These are phyloP conservation scores for Shinisaurus crocodilurus DNA, from an alignment of 2,113 vertebrate genomes.

Conservation along the genomic window DNA sequence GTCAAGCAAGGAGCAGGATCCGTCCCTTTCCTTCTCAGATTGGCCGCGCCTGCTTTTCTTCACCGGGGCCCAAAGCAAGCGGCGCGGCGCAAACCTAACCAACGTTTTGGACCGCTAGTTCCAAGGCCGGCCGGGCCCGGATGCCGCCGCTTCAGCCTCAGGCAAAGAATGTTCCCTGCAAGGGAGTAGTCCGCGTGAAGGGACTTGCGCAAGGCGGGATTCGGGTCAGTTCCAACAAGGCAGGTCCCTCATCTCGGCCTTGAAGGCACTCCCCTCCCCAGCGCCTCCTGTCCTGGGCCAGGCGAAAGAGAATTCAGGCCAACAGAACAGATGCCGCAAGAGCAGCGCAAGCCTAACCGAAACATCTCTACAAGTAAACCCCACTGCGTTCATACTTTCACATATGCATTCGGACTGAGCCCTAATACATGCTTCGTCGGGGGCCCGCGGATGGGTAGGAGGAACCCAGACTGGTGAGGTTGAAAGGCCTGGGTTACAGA, in stretches of 20 bases:
- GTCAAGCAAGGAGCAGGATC: background rate
- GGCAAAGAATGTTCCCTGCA: background rate
- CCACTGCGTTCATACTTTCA: background rate
- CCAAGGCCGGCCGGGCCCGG: background rate
- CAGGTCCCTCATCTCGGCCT: background rate
- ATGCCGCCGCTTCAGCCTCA: background rate
- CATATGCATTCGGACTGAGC: background rate
- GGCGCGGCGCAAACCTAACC: background rate
- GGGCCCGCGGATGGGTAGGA: background rate
- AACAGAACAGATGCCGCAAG: background rate
- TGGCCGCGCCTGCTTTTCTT: background rate
- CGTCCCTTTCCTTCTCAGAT: background rate
- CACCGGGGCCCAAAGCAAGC: background rate
- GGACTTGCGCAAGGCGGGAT: background rate
- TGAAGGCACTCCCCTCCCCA: background rate
- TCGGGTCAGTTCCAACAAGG: no score
- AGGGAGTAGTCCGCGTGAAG: background rate
- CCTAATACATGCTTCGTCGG: background rate
- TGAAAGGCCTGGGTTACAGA: background rate
- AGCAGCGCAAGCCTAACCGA: background rate
- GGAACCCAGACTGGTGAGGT: no score
- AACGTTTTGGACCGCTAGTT: background rate
- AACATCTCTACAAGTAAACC: background rate
- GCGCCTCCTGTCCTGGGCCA: background rate
- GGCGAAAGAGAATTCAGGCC: background rate